Evolutionary conservation across 2,113 vertebrate species (phyloP), one percentile per base, ranked within the genome.

Genomic region (Phalacrocorax brasilianus): DNA sequence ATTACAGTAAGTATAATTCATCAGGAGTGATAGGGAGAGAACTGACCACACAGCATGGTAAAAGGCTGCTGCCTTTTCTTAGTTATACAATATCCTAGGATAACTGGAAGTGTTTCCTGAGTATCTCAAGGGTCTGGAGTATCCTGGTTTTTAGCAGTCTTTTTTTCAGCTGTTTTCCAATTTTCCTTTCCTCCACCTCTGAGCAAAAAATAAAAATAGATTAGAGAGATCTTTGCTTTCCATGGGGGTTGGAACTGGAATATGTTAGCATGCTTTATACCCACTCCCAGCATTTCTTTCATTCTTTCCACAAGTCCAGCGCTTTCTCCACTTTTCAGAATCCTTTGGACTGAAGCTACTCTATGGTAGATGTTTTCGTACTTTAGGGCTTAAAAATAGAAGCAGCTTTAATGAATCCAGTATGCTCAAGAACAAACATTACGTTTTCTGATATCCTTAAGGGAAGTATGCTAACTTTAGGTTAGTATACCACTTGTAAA

Each of bases 351-450:
- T 65, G 73, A 92, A 93, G 79, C 86, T 93, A 45, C 87, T 92
- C 61, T 79, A 53, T 65, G 52, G 83, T 95, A 91, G 75, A 93
- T 92, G 52, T 91, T 94, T 96, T 96, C 23, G 7, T 93, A 62
- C 40, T 93, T 96, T 55, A 94, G 27, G 22, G 24, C 62, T 89
- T 92, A 92, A 92, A 96, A 94, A 94, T 93, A 96, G 97, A 95
- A 94, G 14, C 15, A 44, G n/a, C 23, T 84, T 84, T 92, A 95
- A 97, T 96, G n/a, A 91, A 84, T 92, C 33, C 93, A 95, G 62
- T 81, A 87, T 95, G 83, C 52, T 89, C 30, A 56, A 80, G 26
- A 93, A 21, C 7, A 92, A 81, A 58, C 18, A 47, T 65, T 68
- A 52, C 2, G 2, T 89, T 92, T 93, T 84, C 44, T 85, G 24